Conservation (phyloP, 2,888 invertebrate genomes). For the Galerucella nymphaeae region DNA sequence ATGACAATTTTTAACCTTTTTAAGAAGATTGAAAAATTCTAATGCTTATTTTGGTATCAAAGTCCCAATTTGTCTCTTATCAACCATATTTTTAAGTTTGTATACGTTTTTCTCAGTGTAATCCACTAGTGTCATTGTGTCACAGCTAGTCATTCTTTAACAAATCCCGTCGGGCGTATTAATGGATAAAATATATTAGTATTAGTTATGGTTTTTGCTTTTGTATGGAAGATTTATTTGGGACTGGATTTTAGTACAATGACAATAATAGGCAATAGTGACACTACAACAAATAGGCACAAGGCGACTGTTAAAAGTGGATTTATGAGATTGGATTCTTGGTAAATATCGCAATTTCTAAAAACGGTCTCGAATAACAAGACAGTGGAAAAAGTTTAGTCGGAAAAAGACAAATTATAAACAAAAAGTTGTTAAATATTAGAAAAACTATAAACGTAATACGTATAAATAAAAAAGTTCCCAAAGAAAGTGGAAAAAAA, state of each 20-base stretch:
- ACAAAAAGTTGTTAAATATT: too few species aligned
- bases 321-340: neutral
- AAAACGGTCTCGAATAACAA: neutral
- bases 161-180: slow-evolving; percentile 57
- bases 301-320: slow-evolving; percentile 14
- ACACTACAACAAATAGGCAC: slow-evolving; percentile 10
- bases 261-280: slow-evolving; percentile 4
- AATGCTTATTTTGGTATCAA: too few species aligned
- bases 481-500: slow-evolving; percentile 19
- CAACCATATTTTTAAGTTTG: too few species aligned
- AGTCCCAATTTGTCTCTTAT: too few species aligned
- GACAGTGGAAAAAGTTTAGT: neutral
- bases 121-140: slow-evolving; percentile 14
- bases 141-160: slow-evolving; percentile 47
- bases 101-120: slow-evolving; percentile 27
- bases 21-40: too few species aligned
- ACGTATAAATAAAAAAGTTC: neutral
- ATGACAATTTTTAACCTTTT: too few species aligned
- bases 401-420: too few species aligned
- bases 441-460: neutral
- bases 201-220: slow-evolving; percentile 64
- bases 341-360: neutral
- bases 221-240: slow-evolving; percentile 61
- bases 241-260: slow-evolving; percentile 7
- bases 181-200: slow-evolving; percentile 64